Base-by-base conservation (phyloP, 2,113 vertebrate species). In the Pagrus major region DNA sequence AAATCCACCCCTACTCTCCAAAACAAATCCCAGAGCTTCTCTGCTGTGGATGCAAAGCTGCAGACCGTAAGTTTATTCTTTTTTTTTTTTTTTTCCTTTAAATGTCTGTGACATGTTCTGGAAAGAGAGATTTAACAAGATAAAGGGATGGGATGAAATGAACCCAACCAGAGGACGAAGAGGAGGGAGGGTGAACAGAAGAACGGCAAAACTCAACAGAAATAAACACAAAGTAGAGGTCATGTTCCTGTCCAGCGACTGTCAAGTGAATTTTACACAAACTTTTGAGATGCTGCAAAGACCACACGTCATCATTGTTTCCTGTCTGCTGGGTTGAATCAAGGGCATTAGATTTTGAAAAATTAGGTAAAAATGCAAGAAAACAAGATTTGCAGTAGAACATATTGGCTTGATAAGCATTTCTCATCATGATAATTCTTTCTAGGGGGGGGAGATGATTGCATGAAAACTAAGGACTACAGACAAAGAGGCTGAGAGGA, bases 21-120 rank as follows among this genome's bases (percentile, higher is more conserved):
- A 67, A 86, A 76, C 69, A 89, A 90, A 85, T 81, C 87, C 79
- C 79, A 58, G 0, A 59, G 68, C 60, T 54, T 6, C 64, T 73
- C 61, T 64, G 78, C 44, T 58, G 42, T 46, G 44, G 63, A 84
- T 46, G 61, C 78, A 78, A 80, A 86, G 67, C 80, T 67, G 58
- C 37, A 15, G 31, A 64, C 63, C 29, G 23, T n/a, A 23, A 52
- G 15, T 3, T 3, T 6, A n/a, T 37, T 23, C 10, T 29, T 8
- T 5, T 4, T 5, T 5, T 14, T 27, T 2, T 63, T 20, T 78
- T 1, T 58, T 16, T 46, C 54, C 52, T 54, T 44, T 55, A 18
- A 52, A 68, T 11, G 20, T 52, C 15, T 7, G 70, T 18, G n/a
- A 76, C 73, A 52, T 14, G 27, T 74, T 86, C 31, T 39, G 71